Evolutionary conservation across 2,113 vertebrate species (phyloP).

Genomic region (Hippocampus abdominalis): DNA sequence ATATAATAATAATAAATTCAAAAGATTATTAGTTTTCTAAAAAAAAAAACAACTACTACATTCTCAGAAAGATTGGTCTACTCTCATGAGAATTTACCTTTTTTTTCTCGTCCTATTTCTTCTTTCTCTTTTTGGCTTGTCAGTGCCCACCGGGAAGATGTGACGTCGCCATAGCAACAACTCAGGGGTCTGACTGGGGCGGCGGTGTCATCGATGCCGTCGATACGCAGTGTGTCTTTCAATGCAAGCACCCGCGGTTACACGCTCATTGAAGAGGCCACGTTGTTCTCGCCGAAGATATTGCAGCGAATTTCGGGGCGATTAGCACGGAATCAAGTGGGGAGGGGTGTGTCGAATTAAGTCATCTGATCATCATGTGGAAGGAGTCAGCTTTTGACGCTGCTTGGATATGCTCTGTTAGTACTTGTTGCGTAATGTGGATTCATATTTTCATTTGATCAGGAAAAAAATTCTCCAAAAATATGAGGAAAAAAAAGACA

Average conservation of each 20-base stretch:
- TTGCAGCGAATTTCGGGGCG: constrained; percentile 9
- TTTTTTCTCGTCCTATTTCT: neutral
- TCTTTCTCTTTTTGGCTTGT: neutral
- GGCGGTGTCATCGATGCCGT: neutral
- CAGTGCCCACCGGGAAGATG: neutral
- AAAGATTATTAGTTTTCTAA: too few relatives aligned
- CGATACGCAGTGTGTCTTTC: neutral
- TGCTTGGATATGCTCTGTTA: neutral
- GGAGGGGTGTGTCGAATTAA: constrained; percentile 33
- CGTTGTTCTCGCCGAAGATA: constrained; percentile 9
- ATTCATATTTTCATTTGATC: neutral
- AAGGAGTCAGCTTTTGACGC: neutral
- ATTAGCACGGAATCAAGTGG: constrained; percentile 27
- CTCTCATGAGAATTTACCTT: too few relatives aligned
- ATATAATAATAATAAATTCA: too few relatives aligned
- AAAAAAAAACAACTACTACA: too few relatives aligned
- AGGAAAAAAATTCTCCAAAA: too few relatives aligned
- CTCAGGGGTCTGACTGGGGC: neutral
- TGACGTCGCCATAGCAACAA: constrained; percentile 7
- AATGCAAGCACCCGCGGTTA: neutral
- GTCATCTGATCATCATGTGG: constrained; percentile 19
- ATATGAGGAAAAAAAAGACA: too few relatives aligned
- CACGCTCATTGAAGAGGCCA: neutral
- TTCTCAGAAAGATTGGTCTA: too few relatives aligned
- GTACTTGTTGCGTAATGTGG: neutral